phyloP scores from a whole-genome alignment of 2,888 invertebrate genomes.

The Barypeithes pellucidus region DNA sequence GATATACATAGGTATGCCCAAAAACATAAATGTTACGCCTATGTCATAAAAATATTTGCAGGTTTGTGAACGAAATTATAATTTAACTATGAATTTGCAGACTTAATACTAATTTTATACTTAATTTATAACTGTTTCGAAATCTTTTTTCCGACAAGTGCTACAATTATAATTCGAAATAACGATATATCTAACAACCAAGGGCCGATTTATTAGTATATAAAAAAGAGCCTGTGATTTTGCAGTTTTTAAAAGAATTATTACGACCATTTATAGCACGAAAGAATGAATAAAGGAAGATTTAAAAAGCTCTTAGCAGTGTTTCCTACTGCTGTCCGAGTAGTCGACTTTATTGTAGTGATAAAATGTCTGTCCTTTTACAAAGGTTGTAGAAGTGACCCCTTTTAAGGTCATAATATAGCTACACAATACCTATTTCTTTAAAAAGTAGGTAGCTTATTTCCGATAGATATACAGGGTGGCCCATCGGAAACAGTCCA shows the following conservation, averaged over 20 bases:
- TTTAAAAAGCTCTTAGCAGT: constrained; percentile 29
- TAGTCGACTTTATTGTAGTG: background rate
- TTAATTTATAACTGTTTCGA: too few relatives aligned
- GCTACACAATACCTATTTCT: background rate
- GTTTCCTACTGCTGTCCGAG: constrained; percentile 27
- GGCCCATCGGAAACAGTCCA: too few relatives aligned
- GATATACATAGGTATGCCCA: too few relatives aligned
- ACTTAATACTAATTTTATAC: too few relatives aligned
- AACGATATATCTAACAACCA: background rate
- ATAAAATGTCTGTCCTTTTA: constrained; percentile 7
- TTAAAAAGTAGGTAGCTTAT: background rate
- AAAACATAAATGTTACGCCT: too few relatives aligned
- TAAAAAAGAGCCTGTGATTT: background rate
- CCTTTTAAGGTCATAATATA: background rate
- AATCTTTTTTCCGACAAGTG: too few relatives aligned
- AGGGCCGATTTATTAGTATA: background rate
- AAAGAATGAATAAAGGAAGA: constrained; percentile 26
- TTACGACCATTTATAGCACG: background rate
- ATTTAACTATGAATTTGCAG: too few relatives aligned
- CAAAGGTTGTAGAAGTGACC: background rate
- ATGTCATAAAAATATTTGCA: too few relatives aligned
- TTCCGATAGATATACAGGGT: background rate
- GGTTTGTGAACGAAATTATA: too few relatives aligned
- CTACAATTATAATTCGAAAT: too few relatives aligned
- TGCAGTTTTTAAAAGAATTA: constrained; percentile 21